Evolutionary conservation across 2,113 vertebrate species (phyloP).

Genomic region (Phoenicopterus ruber): DNA sequence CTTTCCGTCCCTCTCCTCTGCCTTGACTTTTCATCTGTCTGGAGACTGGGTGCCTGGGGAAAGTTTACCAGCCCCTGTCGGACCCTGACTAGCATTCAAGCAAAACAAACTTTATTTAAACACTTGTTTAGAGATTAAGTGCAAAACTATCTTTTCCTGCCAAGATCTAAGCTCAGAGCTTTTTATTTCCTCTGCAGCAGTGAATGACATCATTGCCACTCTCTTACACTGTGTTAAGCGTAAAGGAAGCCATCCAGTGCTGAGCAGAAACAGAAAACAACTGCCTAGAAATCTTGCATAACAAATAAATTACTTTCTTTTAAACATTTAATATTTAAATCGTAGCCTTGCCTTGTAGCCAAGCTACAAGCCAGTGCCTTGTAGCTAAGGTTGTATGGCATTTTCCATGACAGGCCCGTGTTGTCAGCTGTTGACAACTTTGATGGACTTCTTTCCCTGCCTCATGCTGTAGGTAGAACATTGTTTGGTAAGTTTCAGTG

Average conservation of each 20-base stretch:
- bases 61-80: not conserved
- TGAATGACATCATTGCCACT: slow-evolving; percentile 28
- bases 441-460: not conserved
- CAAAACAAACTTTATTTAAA: slow-evolving; percentile 42
- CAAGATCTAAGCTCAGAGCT: slow-evolving; percentile 4
- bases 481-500: not conserved
- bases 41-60: not conserved
- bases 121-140: slow-evolving; percentile 51
- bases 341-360: not conserved
- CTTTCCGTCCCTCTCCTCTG: not conserved
- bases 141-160: slow-evolving; percentile 42
- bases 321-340: not conserved
- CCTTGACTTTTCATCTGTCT: not conserved
- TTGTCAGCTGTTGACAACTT: not conserved
- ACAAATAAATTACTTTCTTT: not conserved
- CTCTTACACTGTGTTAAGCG: not conserved
- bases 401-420: not conserved
- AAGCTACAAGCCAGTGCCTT: not conserved
- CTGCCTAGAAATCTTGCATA: not conserved
- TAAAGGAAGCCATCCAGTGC: not conserved
- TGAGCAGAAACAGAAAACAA: not conserved
- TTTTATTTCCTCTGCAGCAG: slow-evolving; percentile 36
- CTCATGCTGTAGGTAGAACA: not conserved
- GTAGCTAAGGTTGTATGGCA: not conserved
- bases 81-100: slow-evolving; percentile 17